These are phyloP conservation scores for Lottia scabra DNA, from an alignment of 2,888 invertebrate species.

Conservation along the genomic window DNA sequence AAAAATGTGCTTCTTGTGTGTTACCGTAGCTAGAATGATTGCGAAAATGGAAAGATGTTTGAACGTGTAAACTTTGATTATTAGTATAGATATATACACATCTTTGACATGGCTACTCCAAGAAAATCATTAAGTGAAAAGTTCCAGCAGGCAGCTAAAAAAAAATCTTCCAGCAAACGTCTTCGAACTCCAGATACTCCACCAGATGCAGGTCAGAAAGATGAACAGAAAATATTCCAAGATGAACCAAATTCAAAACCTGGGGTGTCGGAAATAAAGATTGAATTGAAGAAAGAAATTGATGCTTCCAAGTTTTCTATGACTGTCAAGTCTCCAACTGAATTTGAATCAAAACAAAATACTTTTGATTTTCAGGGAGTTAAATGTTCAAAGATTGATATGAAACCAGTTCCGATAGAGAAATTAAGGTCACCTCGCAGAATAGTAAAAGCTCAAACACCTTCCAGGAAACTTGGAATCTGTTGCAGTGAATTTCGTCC, in stretches of 20 bases:
- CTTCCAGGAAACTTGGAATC: neutral
- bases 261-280: constrained; percentile 13
- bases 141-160: constrained; percentile 42
- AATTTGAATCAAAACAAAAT: neutral
- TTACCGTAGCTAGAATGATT: neutral
- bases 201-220: constrained; percentile 30
- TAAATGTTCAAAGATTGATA: neutral
- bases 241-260: constrained; percentile 30
- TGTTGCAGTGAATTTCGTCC: neutral
- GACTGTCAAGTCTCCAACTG: neutral
- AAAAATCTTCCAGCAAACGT: constrained; percentile 38
- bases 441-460: neutral
- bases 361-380: no score
- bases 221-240: constrained; percentile 25
- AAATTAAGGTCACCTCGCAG: neutral
- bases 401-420: neutral
- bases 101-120: constrained; percentile 30
- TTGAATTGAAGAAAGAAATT: constrained; percentile 3
- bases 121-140: constrained; percentile 46
- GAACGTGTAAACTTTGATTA: neutral
- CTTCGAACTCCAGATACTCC: constrained; percentile 29
- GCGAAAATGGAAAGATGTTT: neutral
- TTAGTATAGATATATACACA: neutral
- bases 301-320: neutral
- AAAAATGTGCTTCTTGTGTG: no score